These are phyloP conservation scores for Anthoscopus minutus DNA, from an alignment of 2,113 vertebrate species.

Conservation along the genomic window DNA sequence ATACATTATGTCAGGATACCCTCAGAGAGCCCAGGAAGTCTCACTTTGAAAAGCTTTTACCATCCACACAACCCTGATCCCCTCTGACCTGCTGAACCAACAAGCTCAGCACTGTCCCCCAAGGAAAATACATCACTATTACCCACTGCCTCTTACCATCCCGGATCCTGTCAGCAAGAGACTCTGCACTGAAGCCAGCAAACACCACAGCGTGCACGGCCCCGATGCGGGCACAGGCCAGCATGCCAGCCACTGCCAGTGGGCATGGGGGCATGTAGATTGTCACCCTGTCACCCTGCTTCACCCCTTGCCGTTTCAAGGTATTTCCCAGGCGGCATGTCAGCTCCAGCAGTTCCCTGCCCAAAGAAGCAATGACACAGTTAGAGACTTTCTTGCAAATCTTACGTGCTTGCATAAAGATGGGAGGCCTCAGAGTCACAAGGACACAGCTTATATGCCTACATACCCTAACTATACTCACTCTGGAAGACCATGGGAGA, in stretches of 20 bases:
- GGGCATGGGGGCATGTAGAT: slow-evolving; percentile 80
- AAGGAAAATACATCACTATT: fast-evolving
- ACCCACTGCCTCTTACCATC: slow-evolving; percentile 69
- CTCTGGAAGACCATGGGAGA: not conserved
- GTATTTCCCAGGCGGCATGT: slow-evolving; percentile 76
- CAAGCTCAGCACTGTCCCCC: not conserved
- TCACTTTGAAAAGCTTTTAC: not conserved
- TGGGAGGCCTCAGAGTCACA: not conserved
- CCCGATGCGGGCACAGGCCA: slow-evolving; percentile 76
- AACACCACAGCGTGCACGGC: slow-evolving; percentile 77
- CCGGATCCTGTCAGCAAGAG: slow-evolving; percentile 73
- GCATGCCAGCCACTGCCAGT: slow-evolving; percentile 76
- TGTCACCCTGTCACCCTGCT: slow-evolving; percentile 74
- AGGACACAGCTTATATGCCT: not conserved
- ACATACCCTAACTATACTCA: not conserved
- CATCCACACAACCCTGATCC: not conserved
- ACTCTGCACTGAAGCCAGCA: slow-evolving; percentile 77
- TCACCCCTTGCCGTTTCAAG: slow-evolving; percentile 71
- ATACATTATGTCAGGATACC: not conserved
- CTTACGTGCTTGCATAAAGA: fast-evolving
- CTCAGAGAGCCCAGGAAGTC: not conserved
- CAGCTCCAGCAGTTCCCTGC: slow-evolving; percentile 76
- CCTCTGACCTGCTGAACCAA: not conserved
- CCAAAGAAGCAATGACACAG: not conserved
- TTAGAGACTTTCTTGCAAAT: not conserved